Base-by-base conservation (phyloP, 2,797 vertebrate species). In the Lemur catta region DNA sequence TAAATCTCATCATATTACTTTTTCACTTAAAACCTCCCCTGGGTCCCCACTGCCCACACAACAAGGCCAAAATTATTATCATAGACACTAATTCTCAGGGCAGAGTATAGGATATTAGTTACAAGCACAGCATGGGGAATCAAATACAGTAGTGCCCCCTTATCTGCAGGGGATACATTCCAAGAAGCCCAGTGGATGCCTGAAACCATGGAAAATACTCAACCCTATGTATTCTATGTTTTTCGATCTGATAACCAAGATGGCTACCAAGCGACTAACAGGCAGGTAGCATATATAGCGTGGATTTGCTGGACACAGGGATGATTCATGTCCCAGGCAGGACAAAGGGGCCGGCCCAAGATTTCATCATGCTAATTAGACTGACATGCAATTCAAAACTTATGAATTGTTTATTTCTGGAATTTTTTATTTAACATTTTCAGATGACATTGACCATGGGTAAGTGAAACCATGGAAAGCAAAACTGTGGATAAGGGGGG, bases 1-100 rank as follows among this genome's bases (percentile, higher is more conserved):
- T 84, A 84, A 93, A 88, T 82, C 12, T 79, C 33, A 61, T 86
- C 50, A 17, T 59, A 52, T 35, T 79, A 46, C n/a, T 71, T 96
- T 94, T 91, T 48, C 17, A 67, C 3, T 90, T 87, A 91, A 90
- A 78, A 79, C 10, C 20, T 76, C 48, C 4, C 26, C 9, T 74
- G 6, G 13, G 5, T 93, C n/a, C 71, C 22, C 57, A 76, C 0
- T 15, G 6, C 22, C 26, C 57, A 76, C 35, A 93, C 12, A 55
- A 79, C 38, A n/a, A 93, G 59, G 10, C 26, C 82, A 93, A 94
- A 41, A 55, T 50, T 52, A 91, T 93, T 78, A 82, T 78, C 63
- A 75, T 7, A 76, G 72, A 72, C 41, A 67, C 38, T 55, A 35
- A 84, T 87, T 79, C 79, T 63, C 7, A 74, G 76, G 61, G 50